Base-by-base conservation (phyloP, 2,797 vertebrate genomes). In the Orientallactaga sibirica region DNA sequence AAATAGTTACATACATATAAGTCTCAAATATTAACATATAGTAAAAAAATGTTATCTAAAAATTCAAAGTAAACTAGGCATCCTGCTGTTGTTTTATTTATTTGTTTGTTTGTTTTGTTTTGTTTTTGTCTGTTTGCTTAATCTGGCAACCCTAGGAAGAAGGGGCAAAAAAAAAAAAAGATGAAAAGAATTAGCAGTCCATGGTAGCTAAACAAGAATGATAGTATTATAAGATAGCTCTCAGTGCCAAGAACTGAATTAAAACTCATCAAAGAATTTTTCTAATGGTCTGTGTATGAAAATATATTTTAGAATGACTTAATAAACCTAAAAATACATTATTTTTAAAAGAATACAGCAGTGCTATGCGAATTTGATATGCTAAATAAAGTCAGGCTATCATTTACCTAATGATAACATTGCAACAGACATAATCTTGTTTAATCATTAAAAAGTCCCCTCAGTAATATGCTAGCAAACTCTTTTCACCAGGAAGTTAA, bases 41-140 rank as follows among this genome's bases (percentile, higher is more conserved):
- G 16, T 27, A 6, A 85, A 94, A 89, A 91, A 80, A 25, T 14
- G 43, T 70, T 84, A 33, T 24, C 20, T 95, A 70, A 85, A 89
- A 86, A 91, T 86, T 92, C 68, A 91, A 78, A 93, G 18, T 78
- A 79, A 61, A 68, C 22, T 84, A 14, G 43, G 18, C 37, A 86
- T 25, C 7, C 14, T 88, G 7, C 16, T 41, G 33, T 85, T 68
- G 64, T 66, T 66, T 66, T 66, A 1, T 9, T 48, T 48, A 48
- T 48, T 48, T 48, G 0, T 48, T 48, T 48, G 6, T 48, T 48
- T 48, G 6, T 7, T 48, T 48, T 48, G 4, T 66, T 66, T 66
- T 25, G 20, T 27, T 25, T 10, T 25, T 66, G 22, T 91, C 89
- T 61, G 76, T 70, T 93, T 88, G 43, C 73, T 91, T 86, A 52